These are phyloP conservation scores for Sminthurinus aureus DNA, from an alignment of 2,888 invertebrate species.

Conservation along the genomic window DNA sequence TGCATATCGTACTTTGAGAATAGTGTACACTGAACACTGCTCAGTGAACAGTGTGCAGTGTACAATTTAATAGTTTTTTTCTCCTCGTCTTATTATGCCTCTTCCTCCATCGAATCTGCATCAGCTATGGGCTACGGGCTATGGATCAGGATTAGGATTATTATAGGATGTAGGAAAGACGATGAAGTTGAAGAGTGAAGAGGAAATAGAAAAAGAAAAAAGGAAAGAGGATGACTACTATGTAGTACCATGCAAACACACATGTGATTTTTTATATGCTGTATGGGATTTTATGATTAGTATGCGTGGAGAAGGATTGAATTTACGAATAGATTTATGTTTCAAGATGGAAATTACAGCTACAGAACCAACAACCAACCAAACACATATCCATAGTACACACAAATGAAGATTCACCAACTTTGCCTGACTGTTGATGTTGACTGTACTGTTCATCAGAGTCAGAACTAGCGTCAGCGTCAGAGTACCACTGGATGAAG, in stretches of 20 bases:
- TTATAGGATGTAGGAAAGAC: background rate
- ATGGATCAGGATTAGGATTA: background rate
- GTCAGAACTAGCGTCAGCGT: too few relatives aligned
- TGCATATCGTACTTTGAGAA: too few relatives aligned
- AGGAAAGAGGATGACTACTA: background rate
- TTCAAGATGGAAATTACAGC: background rate
- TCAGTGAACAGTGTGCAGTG: too few relatives aligned
- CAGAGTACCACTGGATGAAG: too few relatives aligned
- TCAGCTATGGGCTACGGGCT: too few relatives aligned
- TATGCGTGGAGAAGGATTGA: background rate
- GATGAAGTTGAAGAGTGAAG: background rate
- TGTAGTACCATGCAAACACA: background rate
- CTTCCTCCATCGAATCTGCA: too few relatives aligned
- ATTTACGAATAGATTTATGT: slow-evolving; percentile 1
- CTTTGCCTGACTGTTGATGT: background rate
- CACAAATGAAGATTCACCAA: background rate
- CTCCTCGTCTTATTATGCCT: too few relatives aligned
- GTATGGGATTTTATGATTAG: background rate
- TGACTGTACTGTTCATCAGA: background rate
- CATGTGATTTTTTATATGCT: background rate
- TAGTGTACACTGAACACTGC: too few relatives aligned
- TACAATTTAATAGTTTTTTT: too few relatives aligned
- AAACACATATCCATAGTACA: background rate
- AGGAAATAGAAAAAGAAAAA: background rate
- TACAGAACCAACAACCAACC: background rate